A percentile compares a stretch with the other conserved stretches of the same genome.
These are phyloP conservation scores for Gnathonemus echidnorhynchus DNA, from an alignment of 2,113 vertebrate species.

Conservation along the genomic window DNA sequence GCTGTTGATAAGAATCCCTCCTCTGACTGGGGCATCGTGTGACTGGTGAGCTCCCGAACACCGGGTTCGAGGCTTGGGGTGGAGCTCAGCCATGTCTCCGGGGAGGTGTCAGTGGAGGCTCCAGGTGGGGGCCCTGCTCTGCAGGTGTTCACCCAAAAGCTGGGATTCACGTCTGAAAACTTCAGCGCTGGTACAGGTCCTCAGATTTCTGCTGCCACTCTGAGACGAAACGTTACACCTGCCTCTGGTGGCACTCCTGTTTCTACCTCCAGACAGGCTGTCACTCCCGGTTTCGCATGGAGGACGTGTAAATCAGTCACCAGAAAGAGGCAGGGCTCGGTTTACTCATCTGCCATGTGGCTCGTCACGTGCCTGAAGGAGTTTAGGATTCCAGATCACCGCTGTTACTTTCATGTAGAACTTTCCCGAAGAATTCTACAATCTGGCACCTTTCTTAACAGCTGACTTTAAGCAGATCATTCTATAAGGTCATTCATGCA, in stretches of 20 bases:
- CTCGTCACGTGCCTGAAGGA: neutral
- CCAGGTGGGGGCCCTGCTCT: neutral
- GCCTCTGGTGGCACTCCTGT: neutral
- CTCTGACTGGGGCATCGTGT: neutral
- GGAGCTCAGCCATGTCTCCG: neutral
- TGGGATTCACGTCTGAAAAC: neutral
- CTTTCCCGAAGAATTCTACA: neutral
- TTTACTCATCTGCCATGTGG: neutral
- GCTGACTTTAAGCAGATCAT: neutral
- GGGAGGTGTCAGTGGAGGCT: neutral
- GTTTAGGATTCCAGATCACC: neutral
- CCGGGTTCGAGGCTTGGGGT: neutral
- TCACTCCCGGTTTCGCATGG: neutral
- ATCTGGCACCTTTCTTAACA: neutral
- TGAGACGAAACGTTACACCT: neutral
- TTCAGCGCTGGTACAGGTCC: neutral
- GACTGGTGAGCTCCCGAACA: neutral
- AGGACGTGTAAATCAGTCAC: neutral
- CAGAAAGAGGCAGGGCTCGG: neutral
- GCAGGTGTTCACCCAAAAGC: neutral
- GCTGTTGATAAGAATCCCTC: neutral
- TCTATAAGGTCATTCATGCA: neutral
- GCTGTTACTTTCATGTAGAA: neutral
- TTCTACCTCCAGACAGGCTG: neutral
- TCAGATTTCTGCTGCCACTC: neutral